A percentile compares a stretch with the other conserved stretches of the same genome.
Conservation (phyloP, 2,797 vertebrate species). For the Melanotaenia pygmaea region DNA sequence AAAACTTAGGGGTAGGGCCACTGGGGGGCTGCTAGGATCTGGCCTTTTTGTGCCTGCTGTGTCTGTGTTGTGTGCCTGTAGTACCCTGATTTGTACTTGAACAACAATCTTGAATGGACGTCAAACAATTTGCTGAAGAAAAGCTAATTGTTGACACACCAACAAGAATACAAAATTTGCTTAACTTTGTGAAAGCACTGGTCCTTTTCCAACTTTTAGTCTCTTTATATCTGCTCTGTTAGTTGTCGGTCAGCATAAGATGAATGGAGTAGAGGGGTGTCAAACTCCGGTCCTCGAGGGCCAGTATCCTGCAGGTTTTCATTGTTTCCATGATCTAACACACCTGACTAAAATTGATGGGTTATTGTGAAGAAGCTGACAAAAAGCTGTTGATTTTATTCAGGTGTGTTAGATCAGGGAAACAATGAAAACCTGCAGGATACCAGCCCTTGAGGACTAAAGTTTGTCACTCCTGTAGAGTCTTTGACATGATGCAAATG, state of each 20-base stretch:
- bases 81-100: not conserved
- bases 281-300: too few relatives aligned
- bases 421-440: too few relatives aligned
- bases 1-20: not conserved
- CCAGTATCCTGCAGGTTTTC: too few relatives aligned
- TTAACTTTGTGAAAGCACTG: not conserved
- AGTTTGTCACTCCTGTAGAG: too few relatives aligned
- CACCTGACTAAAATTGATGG: too few relatives aligned
- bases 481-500: not conserved
- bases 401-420: too few relatives aligned
- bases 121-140: not conserved
- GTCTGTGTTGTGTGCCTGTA: not conserved
- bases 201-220: not conserved
- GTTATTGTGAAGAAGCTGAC: too few relatives aligned
- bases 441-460: too few relatives aligned
- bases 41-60: not conserved
- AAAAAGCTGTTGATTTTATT: too few relatives aligned
- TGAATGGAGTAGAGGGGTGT: not conserved
- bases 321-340: too few relatives aligned
- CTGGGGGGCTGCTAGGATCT: not conserved
- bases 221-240: not conserved
- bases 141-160: not conserved
- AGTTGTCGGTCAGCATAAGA: not conserved
- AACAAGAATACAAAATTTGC: not conserved
- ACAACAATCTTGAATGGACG: too few relatives aligned